Base-by-base conservation (phyloP, 1,140 invertebrate genomes). In the Hyles vespertilio region DNA sequence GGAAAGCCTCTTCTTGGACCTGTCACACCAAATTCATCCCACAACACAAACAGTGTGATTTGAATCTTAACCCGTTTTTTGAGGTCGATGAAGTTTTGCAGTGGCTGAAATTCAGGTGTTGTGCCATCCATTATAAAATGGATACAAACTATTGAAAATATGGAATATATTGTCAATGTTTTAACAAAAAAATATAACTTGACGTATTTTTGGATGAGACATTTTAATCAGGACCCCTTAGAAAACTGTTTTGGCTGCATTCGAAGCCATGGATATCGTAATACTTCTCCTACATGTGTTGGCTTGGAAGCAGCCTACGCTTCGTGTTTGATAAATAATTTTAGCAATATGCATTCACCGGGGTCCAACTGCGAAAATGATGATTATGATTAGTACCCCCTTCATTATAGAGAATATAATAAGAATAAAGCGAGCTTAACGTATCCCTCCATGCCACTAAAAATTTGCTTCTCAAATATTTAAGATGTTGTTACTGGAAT, bases 141-240 rank as follows among this genome's bases (percentile, higher is more conserved):
- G 40, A 33, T 58, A 32, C 56, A 40, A 49, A 55, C 63, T 36
- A 61, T 60, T 8, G 32, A 65, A 60, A 58, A 54, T 54, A 46
- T 66, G 10, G 51, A 58, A 47, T n/a, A 56, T 46, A 11, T 53
- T n/a, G 47, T 53, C 32, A 5, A 58, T 47, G 40, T 46, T 46
- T 60, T 51, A 51, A 9, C 44, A 49, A 36, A 54, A 32, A 22
- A 51, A 32, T 34, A 58, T 22, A 34, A 48, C 34, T 53, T 61
- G 32, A 58, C n/a, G 6, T 61, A 48, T 32, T 11, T 63, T 32
- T 60, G 54, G 61, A 56, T 63, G 65, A 47, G 58, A 44, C 51
- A 61, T 61, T 63, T 67, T 11, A 67, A 67, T 11, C 65, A 67
- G 52, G 65, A 67, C 50, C 49, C 61, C 22, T 40, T 67, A 9